Evolutionary conservation across 2,797 vertebrate genomes (phyloP).

Genomic region (Jordanella pulchra): DNA sequence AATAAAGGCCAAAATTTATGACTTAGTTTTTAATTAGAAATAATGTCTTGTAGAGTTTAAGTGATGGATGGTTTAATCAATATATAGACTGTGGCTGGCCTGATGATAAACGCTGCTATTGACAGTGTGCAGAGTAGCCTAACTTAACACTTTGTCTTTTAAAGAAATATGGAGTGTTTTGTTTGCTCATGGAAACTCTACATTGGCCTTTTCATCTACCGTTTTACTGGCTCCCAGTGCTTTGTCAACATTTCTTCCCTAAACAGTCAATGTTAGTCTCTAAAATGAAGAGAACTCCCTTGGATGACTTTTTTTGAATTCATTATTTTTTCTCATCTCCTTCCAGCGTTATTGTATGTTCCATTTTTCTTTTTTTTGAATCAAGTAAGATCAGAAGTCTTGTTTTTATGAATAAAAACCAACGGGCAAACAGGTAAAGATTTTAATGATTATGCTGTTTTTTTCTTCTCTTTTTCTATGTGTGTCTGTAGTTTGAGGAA

Average conservation of each 20-base stretch:
- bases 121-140: constrained; percentile 70
- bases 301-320: constrained; percentile 62
- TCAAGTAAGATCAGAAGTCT: constrained; percentile 48
- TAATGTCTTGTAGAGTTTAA: constrained; percentile 86
- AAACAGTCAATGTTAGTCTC: constrained; percentile 38
- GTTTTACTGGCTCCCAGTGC: constrained; percentile 38
- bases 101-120: constrained; percentile 73
- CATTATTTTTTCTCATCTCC: constrained; percentile 60
- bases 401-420: constrained; percentile 46
- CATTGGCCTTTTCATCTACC: constrained; percentile 15
- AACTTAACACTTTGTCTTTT: constrained; percentile 76
- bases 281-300: constrained; percentile 53
- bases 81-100: constrained; percentile 75
- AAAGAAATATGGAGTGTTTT: constrained; percentile 62
- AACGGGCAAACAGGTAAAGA: constrained; percentile 41
- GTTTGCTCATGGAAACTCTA: constrained; percentile 49
- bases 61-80: constrained; percentile 85
- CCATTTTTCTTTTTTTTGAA: constrained; percentile 56
- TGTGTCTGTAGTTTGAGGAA: constrained; percentile 30
- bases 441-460: constrained; percentile 41
- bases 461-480: constrained; percentile 2
- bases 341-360: constrained; percentile 44
- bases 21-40: constrained; percentile 92
- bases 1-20: constrained; percentile 87
- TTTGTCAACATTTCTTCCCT: constrained; percentile 54